Evolutionary conservation across 2,113 vertebrate genomes (phyloP), one percentile per base, ranked within the genome.

Genomic region (Lanius ludovicianus): DNA sequence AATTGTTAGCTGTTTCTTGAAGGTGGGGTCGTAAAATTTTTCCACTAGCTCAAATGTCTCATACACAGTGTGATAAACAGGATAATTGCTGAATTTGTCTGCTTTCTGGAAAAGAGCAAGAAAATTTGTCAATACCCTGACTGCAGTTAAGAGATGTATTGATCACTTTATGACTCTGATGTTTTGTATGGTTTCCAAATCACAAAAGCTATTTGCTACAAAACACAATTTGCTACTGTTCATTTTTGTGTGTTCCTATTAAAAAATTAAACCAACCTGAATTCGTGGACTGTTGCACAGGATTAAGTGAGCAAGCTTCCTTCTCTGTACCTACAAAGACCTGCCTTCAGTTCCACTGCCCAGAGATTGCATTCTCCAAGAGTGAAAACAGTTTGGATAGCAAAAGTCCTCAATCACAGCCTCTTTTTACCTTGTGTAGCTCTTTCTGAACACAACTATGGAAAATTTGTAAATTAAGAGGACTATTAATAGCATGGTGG

Each of bases 21-120:
- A 99, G 20, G 97, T 94, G 3, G 99, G 99, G 89, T 99, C 99
- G 13, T 99, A 99, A 96, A 99, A 99, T 25, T 86, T 97, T 77
- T 99, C 98, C 95, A 99, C 99, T 68, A 99, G 69, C 94, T 99
- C 99, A 67, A 99, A 99, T 5, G 99, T 99, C 96, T 99, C 99
- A 11, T 99, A 99, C 39, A 98, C 98, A 10, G 98, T 99, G 97
- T 99, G 99, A 90, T 99, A 99, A 53, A 99, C 97, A 1, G 99
- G 99, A 76, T 99, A 99, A 93, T 92, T 99, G 97, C 99, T 99
- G 98, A 99, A 99, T 42, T 97, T 98, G 92, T 99, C 99, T 17
- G 98, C 98, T 98, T 98, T 99, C 99, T 99, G 91, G 55, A 94
- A 74, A 87, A 97, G 33, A 90, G 65, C 31, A 95, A 89, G 91